Evolutionary conservation across 2,888 invertebrate species (phyloP).

Genomic region (Eristalis intricaria): DNA sequence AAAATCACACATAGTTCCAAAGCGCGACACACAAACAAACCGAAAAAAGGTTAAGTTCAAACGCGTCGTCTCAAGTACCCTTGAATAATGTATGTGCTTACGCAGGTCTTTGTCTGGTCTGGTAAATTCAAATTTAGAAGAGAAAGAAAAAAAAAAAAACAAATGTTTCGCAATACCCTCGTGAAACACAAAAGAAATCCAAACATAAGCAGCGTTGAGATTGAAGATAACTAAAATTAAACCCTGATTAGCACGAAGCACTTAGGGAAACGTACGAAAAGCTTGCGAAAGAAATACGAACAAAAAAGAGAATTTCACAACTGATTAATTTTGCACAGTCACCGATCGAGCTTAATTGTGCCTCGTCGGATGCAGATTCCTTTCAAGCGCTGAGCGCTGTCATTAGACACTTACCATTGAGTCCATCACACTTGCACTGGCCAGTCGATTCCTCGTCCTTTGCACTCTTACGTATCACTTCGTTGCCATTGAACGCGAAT

Average conservation of each 20-base stretch:
- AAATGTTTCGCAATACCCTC: not conserved
- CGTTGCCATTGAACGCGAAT: slow-evolving; percentile 7
- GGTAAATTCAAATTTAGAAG: not conserved
- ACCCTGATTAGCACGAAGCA: slow-evolving; percentile 42
- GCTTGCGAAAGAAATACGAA: slow-evolving; percentile 9
- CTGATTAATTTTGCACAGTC: slow-evolving; percentile 29
- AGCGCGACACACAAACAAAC: not conserved
- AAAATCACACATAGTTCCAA: not conserved
- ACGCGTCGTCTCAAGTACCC: not conserved
- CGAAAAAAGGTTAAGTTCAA: not conserved
- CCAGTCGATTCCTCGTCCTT: slow-evolving; percentile 5
- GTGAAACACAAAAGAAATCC: not conserved
- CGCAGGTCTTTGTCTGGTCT: slow-evolving; percentile 1
- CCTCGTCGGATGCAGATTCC: slow-evolving; percentile 2
- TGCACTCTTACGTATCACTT: not conserved
- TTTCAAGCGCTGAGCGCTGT: not conserved
- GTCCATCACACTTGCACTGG: not conserved
- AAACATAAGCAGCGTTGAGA: not conserved
- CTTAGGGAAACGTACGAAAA: not conserved
- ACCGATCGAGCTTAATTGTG: slow-evolving; percentile 23
- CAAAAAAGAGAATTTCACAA: slow-evolving; percentile 37
- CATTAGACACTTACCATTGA: not conserved
- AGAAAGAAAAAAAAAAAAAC: not conserved
- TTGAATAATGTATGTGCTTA: not conserved
- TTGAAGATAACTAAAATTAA: not conserved